Conservation (phyloP, 1,140 invertebrate genomes). For the Aphis gossypii region DNA sequence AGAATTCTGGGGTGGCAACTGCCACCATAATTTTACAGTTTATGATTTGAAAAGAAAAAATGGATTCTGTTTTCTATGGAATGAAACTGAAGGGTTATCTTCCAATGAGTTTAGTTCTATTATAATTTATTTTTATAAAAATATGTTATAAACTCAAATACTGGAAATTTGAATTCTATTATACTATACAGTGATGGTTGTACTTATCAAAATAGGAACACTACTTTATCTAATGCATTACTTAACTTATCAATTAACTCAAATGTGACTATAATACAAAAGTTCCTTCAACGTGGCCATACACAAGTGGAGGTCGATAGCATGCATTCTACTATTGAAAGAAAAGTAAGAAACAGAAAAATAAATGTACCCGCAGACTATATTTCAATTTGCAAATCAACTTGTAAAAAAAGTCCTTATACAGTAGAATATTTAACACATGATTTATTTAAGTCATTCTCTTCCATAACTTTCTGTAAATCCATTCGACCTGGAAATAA, state of each 20-base stretch:
- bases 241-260: neutral
- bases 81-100: conserved; percentile 23
- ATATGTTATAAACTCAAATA: neutral
- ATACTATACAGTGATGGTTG: neutral
- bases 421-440: conserved; percentile 50
- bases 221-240: neutral
- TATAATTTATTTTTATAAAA: neutral
- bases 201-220: neutral
- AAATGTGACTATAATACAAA: neutral
- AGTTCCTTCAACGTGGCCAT: conserved; percentile 51
- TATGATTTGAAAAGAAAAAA: conserved; percentile 51
- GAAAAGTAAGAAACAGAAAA: conserved; percentile 40
- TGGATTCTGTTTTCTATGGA: conserved; percentile 59
- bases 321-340: conserved; percentile 59
- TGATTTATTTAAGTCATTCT: conserved; percentile 56
- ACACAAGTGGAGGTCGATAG: conserved; percentile 60
- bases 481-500: conserved; percentile 58
- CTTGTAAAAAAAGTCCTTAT: conserved; percentile 51
- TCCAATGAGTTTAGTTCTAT: neutral
- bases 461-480: neutral
- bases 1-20: no score
- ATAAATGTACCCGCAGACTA: conserved; percentile 60
- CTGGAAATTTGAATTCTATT: neutral
- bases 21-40: no score
- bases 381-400: conserved; percentile 45